phyloP scores from a whole-genome alignment of 2,113 vertebrate genomes.

The Rhynchomys soricoides region DNA sequence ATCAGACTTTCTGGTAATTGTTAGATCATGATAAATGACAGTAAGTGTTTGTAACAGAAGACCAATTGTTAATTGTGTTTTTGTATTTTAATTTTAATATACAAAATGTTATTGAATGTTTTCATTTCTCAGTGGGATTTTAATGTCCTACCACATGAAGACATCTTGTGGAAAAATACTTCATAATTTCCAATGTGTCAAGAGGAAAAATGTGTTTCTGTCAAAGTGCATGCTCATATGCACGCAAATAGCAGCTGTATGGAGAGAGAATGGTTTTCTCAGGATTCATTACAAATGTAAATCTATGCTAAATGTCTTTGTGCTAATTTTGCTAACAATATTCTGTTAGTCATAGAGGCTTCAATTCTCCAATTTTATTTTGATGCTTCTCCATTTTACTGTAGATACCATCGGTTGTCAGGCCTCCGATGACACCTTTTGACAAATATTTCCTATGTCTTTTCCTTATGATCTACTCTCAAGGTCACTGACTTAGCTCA shows the following conservation, averaged over 20 bases:
- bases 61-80: background rate
- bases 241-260: background rate
- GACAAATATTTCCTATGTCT: background rate
- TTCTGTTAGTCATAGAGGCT: slow-evolving; percentile 15
- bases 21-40: background rate
- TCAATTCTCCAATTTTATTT: slow-evolving; percentile 24
- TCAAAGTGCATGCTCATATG: background rate
- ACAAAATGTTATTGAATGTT: background rate
- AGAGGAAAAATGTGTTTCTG: background rate
- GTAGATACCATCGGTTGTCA: background rate
- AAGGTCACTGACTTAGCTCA: background rate
- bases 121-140: background rate
- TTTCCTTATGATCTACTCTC: background rate
- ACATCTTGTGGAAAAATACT: background rate
- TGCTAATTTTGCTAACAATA: background rate
- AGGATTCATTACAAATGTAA: background rate
- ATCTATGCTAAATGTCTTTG: background rate
- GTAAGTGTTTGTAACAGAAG: background rate
- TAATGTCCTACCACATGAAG: background rate
- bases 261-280: background rate
- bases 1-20: slow-evolving; percentile 6
- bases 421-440: background rate
- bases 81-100: slow-evolving; percentile 40
- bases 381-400: background rate
- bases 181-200: background rate